Evolutionary conservation across 2,797 vertebrate species (phyloP), one percentile per base, ranked within the genome.

Genomic region (Macroramphosus scolopax): DNA sequence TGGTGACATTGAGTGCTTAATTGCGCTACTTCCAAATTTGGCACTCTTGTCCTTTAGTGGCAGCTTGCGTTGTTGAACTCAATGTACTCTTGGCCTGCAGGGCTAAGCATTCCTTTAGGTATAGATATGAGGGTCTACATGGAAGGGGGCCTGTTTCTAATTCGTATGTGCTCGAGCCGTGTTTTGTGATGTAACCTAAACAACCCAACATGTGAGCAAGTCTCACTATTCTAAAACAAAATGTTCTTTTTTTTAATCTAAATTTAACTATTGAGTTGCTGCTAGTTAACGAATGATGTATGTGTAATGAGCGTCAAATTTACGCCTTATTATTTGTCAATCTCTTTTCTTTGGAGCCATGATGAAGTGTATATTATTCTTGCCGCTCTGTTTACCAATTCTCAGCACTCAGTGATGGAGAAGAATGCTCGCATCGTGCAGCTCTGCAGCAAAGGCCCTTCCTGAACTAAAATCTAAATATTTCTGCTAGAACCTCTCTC

Each of bases 281-380:
- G n/a, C n/a, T n/a, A n/a, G 42, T 63, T 53, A 50, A 48, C 36
- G 68, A 68, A 67, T 54, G 55, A 54, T 39, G 42, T 74, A 66
- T 57, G 57, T 75, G 62, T 60, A 81, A 78, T 71, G 53, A 82
- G 63, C 20, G 63, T 48, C 39, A 63, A 56, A 69, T 78, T 63
- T 33, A 53, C 22, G 76, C 63, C 36, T 48, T 70, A 68, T 63
- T 69, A 60, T 66, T 74, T 78, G 38, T 33, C 63, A 56, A 46
- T 72, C 44, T 69, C 58, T 43, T 36, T 64, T 69, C 52, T 51
- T 70, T 57, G 49, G 26, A 62, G 53, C 42, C 48, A 51, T 82
- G 70, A 83, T 84, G 68, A 80, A 65, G 43, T 84, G 76, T 88
- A 86, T 88, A 83, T 87, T 87, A 68, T 84, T 83, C 45, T 56